Base-by-base conservation (phyloP, 1,140 invertebrate genomes). In the Uloborus diversus region DNA sequence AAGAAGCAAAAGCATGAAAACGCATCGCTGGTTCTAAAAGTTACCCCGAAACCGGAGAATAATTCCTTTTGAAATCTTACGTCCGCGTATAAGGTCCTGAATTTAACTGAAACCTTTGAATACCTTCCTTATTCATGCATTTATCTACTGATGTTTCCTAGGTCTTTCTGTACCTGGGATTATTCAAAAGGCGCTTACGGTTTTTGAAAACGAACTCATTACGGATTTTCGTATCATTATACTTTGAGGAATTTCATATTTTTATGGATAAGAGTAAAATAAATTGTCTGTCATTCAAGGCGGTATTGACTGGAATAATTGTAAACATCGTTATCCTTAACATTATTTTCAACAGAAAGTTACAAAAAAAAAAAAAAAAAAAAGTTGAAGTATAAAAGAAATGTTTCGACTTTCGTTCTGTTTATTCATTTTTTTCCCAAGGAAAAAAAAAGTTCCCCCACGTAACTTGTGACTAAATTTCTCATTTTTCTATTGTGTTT, bases 271-370 rank as follows among this genome's bases (percentile, higher is more conserved):
- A n/a, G 37, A 42, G 17, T 42, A 20, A 53, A 53, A 20, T n/a
- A 20, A 53, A 53, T n/a, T 53, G 49, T 20, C 13, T n/a, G 49
- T n/a, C 7, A 20, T n/a, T 53, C 49, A 17, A 17, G 37, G 17
- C 17, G 9, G 37, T 13, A 53, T 53, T 20, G 7, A 7, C 49
- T 53, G 49, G 49, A 53, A 53, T 53, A 53, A 53, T 53, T 53
- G 49, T 53, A 53, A 53, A 53, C n/a, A 53, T 53, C 49, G 23
- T 53, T 53, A 53, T 53, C 49, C 49, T 14, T 7, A 53, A 53
- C 23, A n/a, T 53, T 53, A 53, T 53, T 42, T 42, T 42, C 17
- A 42, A 42, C 37, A 42, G 37, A 42, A 42, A 13, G 17, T 42
- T 42, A 9, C 9, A 13, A 9, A 9, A 42, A 17, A 17, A 13